Conservation (phyloP, 2,888 invertebrate genomes). For the Eristalinus sepulchralis region DNA sequence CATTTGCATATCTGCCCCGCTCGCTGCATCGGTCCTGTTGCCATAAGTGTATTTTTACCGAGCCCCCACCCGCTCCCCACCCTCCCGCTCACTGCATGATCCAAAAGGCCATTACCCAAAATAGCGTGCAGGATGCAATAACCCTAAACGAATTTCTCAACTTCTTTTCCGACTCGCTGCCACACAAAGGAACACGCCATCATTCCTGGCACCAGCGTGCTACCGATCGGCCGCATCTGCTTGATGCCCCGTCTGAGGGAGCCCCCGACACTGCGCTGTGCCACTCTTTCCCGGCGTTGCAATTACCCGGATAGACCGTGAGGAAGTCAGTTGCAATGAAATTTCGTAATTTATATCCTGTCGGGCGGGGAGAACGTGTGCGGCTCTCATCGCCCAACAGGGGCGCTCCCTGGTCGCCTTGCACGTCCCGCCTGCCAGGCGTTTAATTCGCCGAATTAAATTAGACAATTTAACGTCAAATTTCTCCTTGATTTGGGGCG, state of each 20-base stretch:
- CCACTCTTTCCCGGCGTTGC: conserved; percentile 44
- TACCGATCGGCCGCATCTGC: neutral
- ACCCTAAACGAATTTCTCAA: conserved; percentile 68
- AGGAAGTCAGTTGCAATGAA: conserved; percentile 71
- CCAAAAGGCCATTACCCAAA: conserved; percentile 64
- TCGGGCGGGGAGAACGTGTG: conserved; percentile 36
- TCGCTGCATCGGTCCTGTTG: neutral
- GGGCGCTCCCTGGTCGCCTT: neutral
- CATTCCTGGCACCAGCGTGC: conserved; percentile 26
- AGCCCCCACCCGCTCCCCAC: neutral
- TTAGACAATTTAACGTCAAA: conserved; percentile 55
- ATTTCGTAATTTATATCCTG: conserved; percentile 67
- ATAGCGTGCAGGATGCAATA: conserved; percentile 69
- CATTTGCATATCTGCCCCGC: neutral
- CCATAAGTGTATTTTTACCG: neutral
- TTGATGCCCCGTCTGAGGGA: neutral
- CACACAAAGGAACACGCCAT: conserved; percentile 51
- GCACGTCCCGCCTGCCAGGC: neutral
- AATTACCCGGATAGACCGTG: conserved; percentile 67
- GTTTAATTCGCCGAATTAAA: conserved; percentile 56
- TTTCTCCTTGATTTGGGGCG: conserved; percentile 23
- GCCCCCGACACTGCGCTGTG: neutral
- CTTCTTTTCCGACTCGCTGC: conserved; percentile 37
- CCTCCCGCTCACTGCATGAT: conserved; percentile 32
- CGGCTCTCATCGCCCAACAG: conserved; percentile 2